Conservation (phyloP, 2,797 vertebrate genomes). For the Florisuga fusca region DNA sequence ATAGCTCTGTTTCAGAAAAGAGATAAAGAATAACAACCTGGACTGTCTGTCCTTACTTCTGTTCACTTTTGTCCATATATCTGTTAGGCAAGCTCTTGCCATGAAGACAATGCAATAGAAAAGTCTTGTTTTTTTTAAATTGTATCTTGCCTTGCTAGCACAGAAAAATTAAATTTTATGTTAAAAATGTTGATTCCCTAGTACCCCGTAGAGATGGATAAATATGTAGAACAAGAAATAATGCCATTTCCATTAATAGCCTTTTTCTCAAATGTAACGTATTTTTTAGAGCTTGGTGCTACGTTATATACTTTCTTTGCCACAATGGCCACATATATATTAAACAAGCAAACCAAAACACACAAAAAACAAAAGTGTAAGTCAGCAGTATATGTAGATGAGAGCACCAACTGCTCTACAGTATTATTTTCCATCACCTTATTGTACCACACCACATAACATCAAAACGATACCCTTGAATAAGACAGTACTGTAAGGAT, state of each 20-base stretch:
- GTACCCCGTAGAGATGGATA: neutral
- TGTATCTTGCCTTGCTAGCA: neutral
- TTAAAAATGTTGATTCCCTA: neutral
- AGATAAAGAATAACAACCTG: neutral
- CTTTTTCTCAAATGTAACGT: neutral
- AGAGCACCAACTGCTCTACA: neutral
- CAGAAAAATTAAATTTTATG: neutral
- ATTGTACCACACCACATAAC: neutral
- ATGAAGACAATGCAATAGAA: neutral
- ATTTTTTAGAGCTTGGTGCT: neutral
- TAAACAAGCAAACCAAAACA: neutral
- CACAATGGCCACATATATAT: neutral
- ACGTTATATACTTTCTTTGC: neutral
- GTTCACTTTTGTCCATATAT: neutral
- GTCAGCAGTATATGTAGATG: neutral
- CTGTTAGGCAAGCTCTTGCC: neutral
- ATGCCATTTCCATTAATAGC: neutral
- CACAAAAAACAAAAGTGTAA: neutral
- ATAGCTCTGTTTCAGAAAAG: neutral
- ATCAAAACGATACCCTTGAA: conserved; percentile 41
- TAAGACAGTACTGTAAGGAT: conserved; percentile 23
- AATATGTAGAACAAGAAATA: neutral
- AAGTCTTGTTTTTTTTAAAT: neutral
- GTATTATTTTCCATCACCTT: conserved; percentile 49
- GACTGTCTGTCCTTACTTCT: neutral